A percentile compares a stretch with the other conserved stretches of the same genome.
Evolutionary conservation across 1,140 invertebrate genomes (phyloP).

Genomic region (Rhopalosiphum padi): DNA sequence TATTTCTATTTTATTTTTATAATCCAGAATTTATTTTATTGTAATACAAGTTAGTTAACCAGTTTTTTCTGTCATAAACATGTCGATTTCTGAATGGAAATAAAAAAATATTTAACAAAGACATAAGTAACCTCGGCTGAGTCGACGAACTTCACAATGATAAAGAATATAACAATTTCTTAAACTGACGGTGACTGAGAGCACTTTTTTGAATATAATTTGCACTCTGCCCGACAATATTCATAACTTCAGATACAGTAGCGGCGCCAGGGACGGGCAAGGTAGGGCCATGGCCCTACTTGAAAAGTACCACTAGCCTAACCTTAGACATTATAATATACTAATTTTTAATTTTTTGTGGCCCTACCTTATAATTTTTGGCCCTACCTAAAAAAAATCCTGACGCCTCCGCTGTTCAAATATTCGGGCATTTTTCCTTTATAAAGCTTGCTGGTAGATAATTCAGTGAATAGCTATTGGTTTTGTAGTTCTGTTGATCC

Average conservation of each 20-base stretch:
- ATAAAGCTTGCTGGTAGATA: constrained; percentile 63
- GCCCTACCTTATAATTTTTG: too few relatives aligned
- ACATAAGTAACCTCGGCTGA: constrained; percentile 61
- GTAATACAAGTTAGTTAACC: too few relatives aligned
- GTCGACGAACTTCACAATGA: constrained; percentile 61
- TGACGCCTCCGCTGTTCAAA: too few relatives aligned
- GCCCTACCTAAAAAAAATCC: too few relatives aligned
- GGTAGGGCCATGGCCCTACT: too few relatives aligned
- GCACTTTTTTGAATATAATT: constrained; percentile 62
- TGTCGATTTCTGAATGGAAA: not conserved
- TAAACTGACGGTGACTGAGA: constrained; percentile 62
- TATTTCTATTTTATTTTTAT: too few relatives aligned
- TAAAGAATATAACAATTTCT: constrained; percentile 61
- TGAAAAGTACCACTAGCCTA: too few relatives aligned
- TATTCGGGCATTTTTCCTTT: constrained; percentile 60
- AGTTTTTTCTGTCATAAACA: not conserved
- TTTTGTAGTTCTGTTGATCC: constrained; percentile 58
- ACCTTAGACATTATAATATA: too few relatives aligned
- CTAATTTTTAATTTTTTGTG: too few relatives aligned
- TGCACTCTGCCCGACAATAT: constrained; percentile 61
- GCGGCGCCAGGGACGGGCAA: too few relatives aligned
- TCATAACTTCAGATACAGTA: constrained; percentile 61
- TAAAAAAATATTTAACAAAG: constrained; percentile 56
- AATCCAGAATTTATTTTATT: too few relatives aligned
- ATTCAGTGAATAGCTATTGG: constrained; percentile 59